Evolutionary conservation across 2,113 vertebrate species (phyloP).

Genomic region (Thermophis baileyi): DNA sequence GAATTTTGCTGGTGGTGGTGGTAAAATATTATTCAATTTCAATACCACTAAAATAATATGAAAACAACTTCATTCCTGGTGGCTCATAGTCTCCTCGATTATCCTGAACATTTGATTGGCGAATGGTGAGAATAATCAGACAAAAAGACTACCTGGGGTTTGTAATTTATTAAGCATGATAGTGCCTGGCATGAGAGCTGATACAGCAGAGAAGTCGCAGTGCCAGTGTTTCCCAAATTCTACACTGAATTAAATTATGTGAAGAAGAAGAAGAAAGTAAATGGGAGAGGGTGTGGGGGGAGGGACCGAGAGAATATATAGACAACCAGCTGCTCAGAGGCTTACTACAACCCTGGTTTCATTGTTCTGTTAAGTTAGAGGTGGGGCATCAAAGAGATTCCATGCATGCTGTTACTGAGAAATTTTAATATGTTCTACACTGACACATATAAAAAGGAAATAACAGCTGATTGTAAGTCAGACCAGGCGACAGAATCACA

Average conservation of each 20-base stretch:
- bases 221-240: constrained; percentile 67
- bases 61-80: constrained; percentile 51
- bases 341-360: constrained; percentile 83
- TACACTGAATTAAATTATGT: constrained; percentile 76
- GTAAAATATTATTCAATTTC: constrained; percentile 16
- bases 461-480: constrained; percentile 80
- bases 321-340: constrained; percentile 81
- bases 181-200: constrained; percentile 44
- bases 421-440: constrained; percentile 82
- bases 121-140: constrained; percentile 9
- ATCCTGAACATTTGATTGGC: constrained; percentile 51
- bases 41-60: constrained; percentile 65
- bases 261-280: constrained; percentile 45
- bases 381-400: constrained; percentile 84
- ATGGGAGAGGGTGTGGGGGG: constrained; percentile 51
- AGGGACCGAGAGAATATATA: constrained; percentile 75
- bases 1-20: not conserved
- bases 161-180: constrained; percentile 40
- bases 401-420: constrained; percentile 77
- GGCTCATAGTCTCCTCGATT: constrained; percentile 37
- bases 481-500: constrained; percentile 56
- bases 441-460: constrained; percentile 83
- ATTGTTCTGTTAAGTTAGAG: constrained; percentile 83
- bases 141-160: constrained; percentile 27
- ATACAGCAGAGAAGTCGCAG: constrained; percentile 63